Conservation (phyloP, 2,888 invertebrate species). For the Rhagonycha fulva region DNA sequence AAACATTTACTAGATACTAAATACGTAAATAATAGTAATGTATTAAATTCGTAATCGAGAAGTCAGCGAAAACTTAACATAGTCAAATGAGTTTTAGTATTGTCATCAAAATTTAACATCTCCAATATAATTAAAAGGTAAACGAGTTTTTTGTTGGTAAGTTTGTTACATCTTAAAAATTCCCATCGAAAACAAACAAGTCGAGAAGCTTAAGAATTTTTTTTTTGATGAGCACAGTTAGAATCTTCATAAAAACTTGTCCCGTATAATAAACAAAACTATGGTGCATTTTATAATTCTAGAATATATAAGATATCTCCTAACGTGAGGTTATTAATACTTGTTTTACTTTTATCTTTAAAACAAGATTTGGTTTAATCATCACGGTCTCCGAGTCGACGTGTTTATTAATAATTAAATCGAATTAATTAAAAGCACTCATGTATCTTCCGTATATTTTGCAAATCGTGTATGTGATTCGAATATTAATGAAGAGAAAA, state of each 20-base stretch:
- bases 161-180: constrained; percentile 20
- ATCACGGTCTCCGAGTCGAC: background rate
- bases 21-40: constrained; percentile 18
- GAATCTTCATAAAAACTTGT: constrained; percentile 18
- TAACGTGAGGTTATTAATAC: constrained; percentile 19
- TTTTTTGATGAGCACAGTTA: constrained; percentile 13
- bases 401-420: background rate
- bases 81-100: background rate
- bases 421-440: background rate
- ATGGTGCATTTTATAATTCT: constrained; percentile 19
- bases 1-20: constrained; percentile 11
- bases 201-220: background rate
- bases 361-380: background rate
- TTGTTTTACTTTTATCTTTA: background rate
- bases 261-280: constrained; percentile 18
- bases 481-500: too few species aligned
- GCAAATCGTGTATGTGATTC: background rate
- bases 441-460: background rate
- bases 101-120: constrained; percentile 11
- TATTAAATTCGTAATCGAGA: background rate
- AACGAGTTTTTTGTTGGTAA: constrained; percentile 18
- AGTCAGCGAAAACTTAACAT: background rate
- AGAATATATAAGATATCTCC: constrained; percentile 15
- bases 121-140: constrained; percentile 13
- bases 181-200: constrained; percentile 17